Evolutionary conservation across 2,888 invertebrate species (phyloP).

Genomic region (Sialis lutaria): DNA sequence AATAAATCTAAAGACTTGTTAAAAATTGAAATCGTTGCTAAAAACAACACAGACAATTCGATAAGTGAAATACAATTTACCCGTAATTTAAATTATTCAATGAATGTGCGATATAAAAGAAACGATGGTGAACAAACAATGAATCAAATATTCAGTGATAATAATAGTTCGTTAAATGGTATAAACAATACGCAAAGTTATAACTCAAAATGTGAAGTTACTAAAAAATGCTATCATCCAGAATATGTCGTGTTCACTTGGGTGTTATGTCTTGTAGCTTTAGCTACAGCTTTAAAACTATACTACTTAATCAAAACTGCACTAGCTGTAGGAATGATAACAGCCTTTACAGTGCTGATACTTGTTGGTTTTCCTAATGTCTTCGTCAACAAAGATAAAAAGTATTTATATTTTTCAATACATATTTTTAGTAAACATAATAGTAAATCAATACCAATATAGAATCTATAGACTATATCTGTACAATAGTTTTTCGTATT

Average conservation of each 20-base stretch:
- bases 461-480: no score
- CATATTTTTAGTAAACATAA: no score
- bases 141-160: background rate
- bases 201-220: background rate
- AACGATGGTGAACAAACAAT: background rate
- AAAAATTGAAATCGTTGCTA: no score
- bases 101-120: background rate
- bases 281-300: conserved; percentile 81
- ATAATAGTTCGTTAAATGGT: background rate
- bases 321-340: conserved; percentile 58
- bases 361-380: conserved; percentile 35
- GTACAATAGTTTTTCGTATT: no score
- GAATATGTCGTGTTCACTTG: conserved; percentile 90
- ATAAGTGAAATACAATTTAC: background rate
- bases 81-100: background rate
- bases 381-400: conserved; percentile 18
- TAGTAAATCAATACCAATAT: no score
- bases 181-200: background rate
- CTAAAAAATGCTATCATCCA: conserved; percentile 27
- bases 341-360: conserved; percentile 56
- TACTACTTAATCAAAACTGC: conserved; percentile 75
- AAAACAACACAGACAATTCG: no score
- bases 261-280: conserved; percentile 78
- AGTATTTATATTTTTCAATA: no score
- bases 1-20: no score